Evolutionary conservation across 2,888 invertebrate species (phyloP).

Genomic region (Ceratothoa steindachneri): DNA sequence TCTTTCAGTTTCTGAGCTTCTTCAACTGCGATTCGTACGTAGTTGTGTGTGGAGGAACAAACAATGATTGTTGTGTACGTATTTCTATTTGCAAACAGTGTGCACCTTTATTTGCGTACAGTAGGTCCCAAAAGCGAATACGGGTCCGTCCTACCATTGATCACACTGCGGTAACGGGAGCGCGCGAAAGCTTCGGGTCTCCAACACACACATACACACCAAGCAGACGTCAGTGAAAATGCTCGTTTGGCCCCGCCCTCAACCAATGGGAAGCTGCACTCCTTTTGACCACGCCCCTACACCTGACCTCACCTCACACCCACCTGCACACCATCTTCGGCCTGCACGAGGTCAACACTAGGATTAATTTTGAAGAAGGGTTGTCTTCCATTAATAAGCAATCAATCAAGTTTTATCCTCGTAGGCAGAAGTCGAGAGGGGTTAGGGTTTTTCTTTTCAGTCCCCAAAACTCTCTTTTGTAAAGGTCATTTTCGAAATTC

Average conservation of each 20-base stretch:
- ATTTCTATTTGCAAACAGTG: not conserved
- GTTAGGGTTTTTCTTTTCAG: slow-evolving; percentile 7
- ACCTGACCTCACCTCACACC: slow-evolving; percentile 15
- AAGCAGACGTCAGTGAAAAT: slow-evolving; percentile 13
- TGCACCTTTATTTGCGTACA: slow-evolving; percentile 9
- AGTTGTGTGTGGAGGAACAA: not conserved
- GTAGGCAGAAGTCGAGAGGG: too few species aligned
- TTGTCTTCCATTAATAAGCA: not conserved
- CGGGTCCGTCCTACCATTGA: slow-evolving; percentile 10
- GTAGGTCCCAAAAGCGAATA: not conserved
- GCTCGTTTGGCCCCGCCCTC: slow-evolving; percentile 9
- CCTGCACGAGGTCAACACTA: slow-evolving; percentile 8
- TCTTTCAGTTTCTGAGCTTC: not conserved
- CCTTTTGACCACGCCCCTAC: slow-evolving; percentile 13
- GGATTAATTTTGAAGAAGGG: not conserved
- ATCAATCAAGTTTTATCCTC: not conserved
- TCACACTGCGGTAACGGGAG: slow-evolving; percentile 12
- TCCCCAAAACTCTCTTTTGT: not conserved
- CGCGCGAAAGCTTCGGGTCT: slow-evolving; percentile 2
- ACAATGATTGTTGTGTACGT: not conserved
- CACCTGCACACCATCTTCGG: slow-evolving; percentile 13
- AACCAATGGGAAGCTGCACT: slow-evolving; percentile 12
- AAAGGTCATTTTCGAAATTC: not conserved
- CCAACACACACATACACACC: slow-evolving; percentile 9
- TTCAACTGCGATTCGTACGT: not conserved